Evolutionary conservation across 2,113 vertebrate genomes (phyloP).

Genomic region (Empidonax traillii): DNA sequence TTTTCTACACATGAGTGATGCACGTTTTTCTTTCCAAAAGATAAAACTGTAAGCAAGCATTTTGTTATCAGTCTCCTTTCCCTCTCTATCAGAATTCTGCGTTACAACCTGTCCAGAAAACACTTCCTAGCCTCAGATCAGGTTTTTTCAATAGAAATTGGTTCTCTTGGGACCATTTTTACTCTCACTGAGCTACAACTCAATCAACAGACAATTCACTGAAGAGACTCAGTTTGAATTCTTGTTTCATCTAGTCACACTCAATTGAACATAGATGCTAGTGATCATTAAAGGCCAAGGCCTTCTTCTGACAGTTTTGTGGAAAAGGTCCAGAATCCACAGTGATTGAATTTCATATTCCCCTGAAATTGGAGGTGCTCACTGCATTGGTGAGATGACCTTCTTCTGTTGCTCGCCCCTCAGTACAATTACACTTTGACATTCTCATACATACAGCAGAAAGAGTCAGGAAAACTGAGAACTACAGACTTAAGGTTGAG

Average conservation of each 20-base stretch:
- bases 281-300: conserved; percentile 68
- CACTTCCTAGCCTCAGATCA: background rate
- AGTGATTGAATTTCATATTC: conserved; percentile 53
- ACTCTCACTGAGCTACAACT: conserved; percentile 62
- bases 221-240: conserved; percentile 62
- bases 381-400: background rate
- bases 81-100: conserved; percentile 18
- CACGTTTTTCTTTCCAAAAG: background rate
- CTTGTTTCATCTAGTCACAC: conserved; percentile 67
- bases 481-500: background rate
- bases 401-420: background rate
- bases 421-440: background rate
- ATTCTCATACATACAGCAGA: background rate
- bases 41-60: background rate
- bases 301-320: conserved; percentile 60
- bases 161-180: conserved; percentile 60
- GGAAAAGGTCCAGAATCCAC: conserved; percentile 50
- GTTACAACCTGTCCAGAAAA: background rate
- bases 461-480: background rate
- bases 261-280: conserved; percentile 64
- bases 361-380: conserved; percentile 22
- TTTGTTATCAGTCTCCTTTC: background rate
- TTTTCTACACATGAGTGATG: background rate
- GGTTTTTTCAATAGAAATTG: conserved; percentile 20
- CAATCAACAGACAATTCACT: conserved; percentile 67